A percentile compares a stretch with the other conserved stretches of the same genome.
Evolutionary conservation across 2,113 vertebrate species (phyloP).

Genomic region (Hipposideros armiger): DNA sequence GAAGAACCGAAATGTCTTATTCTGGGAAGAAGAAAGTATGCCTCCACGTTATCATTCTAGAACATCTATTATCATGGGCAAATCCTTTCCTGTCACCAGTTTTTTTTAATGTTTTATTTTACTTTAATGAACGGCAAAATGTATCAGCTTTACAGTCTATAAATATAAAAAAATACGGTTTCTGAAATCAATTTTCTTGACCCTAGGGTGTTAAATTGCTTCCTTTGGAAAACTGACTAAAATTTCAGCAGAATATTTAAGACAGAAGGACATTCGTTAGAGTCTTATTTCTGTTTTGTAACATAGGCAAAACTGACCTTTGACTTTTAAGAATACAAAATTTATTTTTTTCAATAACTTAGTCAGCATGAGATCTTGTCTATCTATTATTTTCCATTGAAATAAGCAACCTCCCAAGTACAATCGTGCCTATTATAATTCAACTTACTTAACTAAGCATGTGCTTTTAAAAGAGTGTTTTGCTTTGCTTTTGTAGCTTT

Average conservation of each 20-base stretch:
- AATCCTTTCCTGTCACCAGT: constrained; percentile 69
- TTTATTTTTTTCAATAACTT: constrained; percentile 56
- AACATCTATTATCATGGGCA: constrained; percentile 72
- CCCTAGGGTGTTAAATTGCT: background rate
- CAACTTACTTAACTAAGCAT: background rate
- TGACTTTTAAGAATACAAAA: background rate
- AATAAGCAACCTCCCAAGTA: background rate
- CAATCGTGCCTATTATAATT: background rate
- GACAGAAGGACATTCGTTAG: background rate
- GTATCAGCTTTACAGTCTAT: background rate
- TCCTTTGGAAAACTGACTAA: constrained; percentile 29
- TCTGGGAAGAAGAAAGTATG: constrained; percentile 71
- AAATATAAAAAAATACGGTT: background rate
- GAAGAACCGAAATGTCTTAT: constrained; percentile 61
- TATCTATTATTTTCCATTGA: background rate
- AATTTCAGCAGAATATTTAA: constrained; percentile 29
- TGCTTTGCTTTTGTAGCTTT: constrained; percentile 1
- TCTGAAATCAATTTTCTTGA: constrained; percentile 40
- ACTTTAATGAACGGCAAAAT: constrained; percentile 26
- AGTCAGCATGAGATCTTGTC: constrained; percentile 1
- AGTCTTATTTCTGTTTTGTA: constrained; percentile 55
- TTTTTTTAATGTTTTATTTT: constrained; percentile 62
- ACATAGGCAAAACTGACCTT: constrained; percentile 14
- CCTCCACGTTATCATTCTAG: constrained; percentile 70
- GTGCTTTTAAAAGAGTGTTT: background rate